Base-by-base conservation (phyloP, 37 sponge, comb jelly and placozoan genomes). In the Dysidea cf. avara region DNA sequence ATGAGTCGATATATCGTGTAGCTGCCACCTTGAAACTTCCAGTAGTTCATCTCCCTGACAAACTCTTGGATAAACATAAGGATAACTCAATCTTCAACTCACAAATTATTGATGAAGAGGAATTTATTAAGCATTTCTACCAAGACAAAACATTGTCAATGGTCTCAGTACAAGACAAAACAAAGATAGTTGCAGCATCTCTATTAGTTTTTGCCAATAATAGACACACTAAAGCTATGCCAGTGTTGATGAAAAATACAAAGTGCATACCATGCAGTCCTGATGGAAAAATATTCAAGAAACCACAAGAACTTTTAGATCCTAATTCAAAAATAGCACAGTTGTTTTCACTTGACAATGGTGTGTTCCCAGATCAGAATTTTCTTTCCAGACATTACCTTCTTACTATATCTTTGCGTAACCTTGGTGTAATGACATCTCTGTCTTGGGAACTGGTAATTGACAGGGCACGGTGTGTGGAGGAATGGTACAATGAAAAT, bases 211-310 rank as follows among this genome's bases (percentile, higher is more conserved):
- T n/a, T n/a, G n/a, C n/a, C n/a, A n/a, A n/a, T n/a, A n/a, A n/a
- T n/a, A n/a, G n/a, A n/a, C n/a, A n/a, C n/a, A n/a, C n/a, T n/a
- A n/a, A n/a, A n/a, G n/a, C n/a, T n/a, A n/a, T n/a, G n/a, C n/a
- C n/a, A n/a, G n/a, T n/a, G n/a, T 38, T 77, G 5, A 37, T 29
- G 18, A n/a, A 38, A 13, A 60, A 57, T 60, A 18, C 39, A 18
- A n/a, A n/a, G n/a, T 84, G 73, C 60, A 38, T 84, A 49, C 85
- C 85, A 34, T 84, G 85, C 29, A 68, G 33, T 36, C 79, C 85
- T 39, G 54, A 62, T 54, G 85, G 85, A 17, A 18, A 29, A 17
- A 20, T 29, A 1, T 59, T 84, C 3, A 76, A 69, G 40, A 52
- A 39, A 2, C 33, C 55, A 25, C 7, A 9, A 26, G 26, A 28